These are phyloP conservation scores for Epinephelus malabaricus DNA, from an alignment of 2,797 vertebrate species.

Conservation along the genomic window DNA sequence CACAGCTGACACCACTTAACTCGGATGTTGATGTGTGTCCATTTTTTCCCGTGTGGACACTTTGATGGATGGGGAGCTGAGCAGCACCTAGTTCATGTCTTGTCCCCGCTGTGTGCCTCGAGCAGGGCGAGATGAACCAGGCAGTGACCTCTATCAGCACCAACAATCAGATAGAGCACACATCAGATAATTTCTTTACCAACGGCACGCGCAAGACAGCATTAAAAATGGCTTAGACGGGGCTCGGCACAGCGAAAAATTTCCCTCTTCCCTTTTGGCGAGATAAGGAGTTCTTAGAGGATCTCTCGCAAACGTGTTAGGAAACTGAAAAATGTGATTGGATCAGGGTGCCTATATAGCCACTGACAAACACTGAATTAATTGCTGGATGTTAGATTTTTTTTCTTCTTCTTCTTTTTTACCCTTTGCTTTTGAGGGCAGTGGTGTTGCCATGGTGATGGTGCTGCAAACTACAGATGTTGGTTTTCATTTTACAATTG, in stretches of 20 bases:
- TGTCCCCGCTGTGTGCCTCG: constrained; percentile 4
- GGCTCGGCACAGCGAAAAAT: not conserved
- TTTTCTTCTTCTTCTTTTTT: not conserved
- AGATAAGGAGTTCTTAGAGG: constrained; percentile 58
- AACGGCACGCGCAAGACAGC: constrained; percentile 3
- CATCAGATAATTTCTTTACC: constrained; percentile 57
- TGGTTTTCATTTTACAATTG: constrained; percentile 9
- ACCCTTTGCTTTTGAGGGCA: constrained; percentile 26
- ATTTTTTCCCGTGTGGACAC: constrained; percentile 15
- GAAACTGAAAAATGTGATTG: constrained; percentile 25
- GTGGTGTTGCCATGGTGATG: constrained; percentile 67
- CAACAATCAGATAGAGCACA: constrained; percentile 47
- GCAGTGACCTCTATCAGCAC: constrained; percentile 48
- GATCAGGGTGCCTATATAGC: constrained; percentile 35
- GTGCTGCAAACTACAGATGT: constrained; percentile 24
- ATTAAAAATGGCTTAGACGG: constrained; percentile 38
- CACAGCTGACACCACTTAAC: constrained; percentile 37
- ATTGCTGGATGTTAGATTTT: constrained; percentile 36
- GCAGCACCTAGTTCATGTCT: constrained; percentile 12
- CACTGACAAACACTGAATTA: constrained; percentile 38
- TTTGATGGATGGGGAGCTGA: not conserved
- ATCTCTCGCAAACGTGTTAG: constrained; percentile 18
- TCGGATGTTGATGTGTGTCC: constrained; percentile 16
- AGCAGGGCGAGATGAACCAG: constrained; percentile 33
- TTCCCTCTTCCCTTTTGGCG: not conserved